Base-by-base conservation (phyloP, 2,113 vertebrate species). In the Cyanocitta stelleri region DNA sequence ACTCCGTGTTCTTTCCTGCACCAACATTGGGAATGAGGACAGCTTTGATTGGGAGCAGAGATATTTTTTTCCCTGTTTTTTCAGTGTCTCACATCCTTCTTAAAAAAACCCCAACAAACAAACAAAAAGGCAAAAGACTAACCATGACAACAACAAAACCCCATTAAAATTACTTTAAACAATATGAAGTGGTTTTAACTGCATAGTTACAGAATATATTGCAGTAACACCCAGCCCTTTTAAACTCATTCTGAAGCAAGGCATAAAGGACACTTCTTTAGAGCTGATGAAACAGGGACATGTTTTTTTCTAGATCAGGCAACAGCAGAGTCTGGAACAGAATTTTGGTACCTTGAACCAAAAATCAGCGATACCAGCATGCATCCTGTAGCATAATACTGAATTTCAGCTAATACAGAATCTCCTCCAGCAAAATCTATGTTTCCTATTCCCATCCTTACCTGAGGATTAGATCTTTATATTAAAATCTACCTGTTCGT, bases 1-100 rank as follows among this genome's bases (percentile, higher is more conserved):
- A 39, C 98, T 98, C 44, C 99, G 98, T 7, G 99, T 99, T 29
- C 99, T 98, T 54, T 98, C 98, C 99, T 99, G 90, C 39, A 83
- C 20, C 49, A 68, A 21, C 61, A 49, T 81, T 20, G 10, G 32
- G 54, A 88, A 83, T 19, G 26, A 78, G 75, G 85, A 62, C 20
- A 82, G 14, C 30, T 74, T 33, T 78, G n/a, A 67, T 1, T 62
- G 4, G 16, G 22, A 83, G 6, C 0, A 1, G 11, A 79, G 11
- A 33, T 7, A 33, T 17, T 43, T 27, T 23, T n/a, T 20, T 23
- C 4, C 21, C 20, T n/a, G 3, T 41, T 89, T 75, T 77, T 15
- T 7, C 7, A 35, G 8, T 39, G 16, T 67, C 33, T 95, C 23
- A 39, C 16, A 64, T 56, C 4, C 11, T 29, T 37, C 21, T 58